These are phyloP conservation scores for Drosophila mulleri DNA, from an alignment of 2,888 invertebrate genomes.

Conservation along the genomic window DNA sequence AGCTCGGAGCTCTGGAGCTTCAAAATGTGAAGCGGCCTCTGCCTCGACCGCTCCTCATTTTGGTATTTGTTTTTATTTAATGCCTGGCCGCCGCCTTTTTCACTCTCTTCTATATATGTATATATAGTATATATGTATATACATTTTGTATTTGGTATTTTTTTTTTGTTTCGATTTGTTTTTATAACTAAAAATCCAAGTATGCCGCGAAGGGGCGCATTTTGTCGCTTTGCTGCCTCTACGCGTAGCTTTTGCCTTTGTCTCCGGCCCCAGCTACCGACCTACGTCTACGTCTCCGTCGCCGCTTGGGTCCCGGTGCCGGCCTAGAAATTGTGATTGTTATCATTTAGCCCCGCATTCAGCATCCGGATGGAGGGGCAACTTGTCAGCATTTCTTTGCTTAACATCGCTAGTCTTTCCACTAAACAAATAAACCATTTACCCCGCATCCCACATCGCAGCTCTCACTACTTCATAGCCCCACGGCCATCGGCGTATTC, in stretches of 20 bases:
- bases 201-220: slow-evolving; percentile 20
- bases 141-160: too few species aligned
- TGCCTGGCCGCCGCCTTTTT: slow-evolving; percentile 34
- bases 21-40: slow-evolving; percentile 33
- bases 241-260: slow-evolving; percentile 7
- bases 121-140: background rate
- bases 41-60: slow-evolving; percentile 12
- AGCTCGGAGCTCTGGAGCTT: slow-evolving; percentile 46
- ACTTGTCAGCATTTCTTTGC: slow-evolving; percentile 22
- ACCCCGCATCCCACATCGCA: too few species aligned
- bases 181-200: slow-evolving; percentile 29
- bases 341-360: slow-evolving; percentile 21
- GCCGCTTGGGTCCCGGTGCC: background rate
- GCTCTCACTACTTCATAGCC: background rate
- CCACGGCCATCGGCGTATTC: background rate
- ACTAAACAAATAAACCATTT: slow-evolving; percentile 13
- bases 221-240: slow-evolving; percentile 10
- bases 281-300: too few species aligned
- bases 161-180: slow-evolving; percentile 28
- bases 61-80: slow-evolving; percentile 59
- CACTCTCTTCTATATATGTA: background rate
- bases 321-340: slow-evolving; percentile 31
- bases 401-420: background rate
- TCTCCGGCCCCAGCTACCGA: background rate
- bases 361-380: slow-evolving; percentile 15